Evolutionary conservation across 2,797 vertebrate species (phyloP).

Genomic region (Enteromius argenteus): DNA sequence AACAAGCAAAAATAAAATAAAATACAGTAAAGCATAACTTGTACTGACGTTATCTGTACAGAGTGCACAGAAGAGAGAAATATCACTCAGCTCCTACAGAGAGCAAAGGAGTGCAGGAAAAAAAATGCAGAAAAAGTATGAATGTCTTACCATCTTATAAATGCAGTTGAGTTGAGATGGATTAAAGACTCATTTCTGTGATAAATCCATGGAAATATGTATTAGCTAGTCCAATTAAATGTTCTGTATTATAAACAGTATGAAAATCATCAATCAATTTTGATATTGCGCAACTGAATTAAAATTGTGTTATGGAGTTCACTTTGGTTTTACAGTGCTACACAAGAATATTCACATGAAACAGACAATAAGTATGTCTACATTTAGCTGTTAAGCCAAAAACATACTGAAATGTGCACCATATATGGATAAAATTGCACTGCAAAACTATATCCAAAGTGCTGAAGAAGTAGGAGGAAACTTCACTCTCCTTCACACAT

Average conservation of each 20-base stretch:
- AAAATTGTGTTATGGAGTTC: not conserved
- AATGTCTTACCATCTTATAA: not conserved
- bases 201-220: not conserved
- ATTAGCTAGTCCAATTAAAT: not conserved
- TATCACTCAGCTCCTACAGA: not conserved
- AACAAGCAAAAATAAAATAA: not conserved
- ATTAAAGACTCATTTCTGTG: not conserved
- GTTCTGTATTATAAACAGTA: not conserved
- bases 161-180: not conserved
- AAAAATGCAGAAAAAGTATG: not conserved
- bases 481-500: conserved; percentile 28
- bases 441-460: not conserved
- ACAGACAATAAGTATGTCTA: not conserved
- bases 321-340: conserved; percentile 11
- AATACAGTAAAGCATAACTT: not conserved
- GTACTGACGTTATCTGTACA: not conserved
- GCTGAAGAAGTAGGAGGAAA: not conserved
- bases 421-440: not conserved
- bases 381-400: not conserved
- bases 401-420: not conserved
- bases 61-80: not conserved
- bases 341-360: not conserved
- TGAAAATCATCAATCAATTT: not conserved
- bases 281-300: not conserved
- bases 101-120: not conserved